Conservation (phyloP, 2,113 vertebrate species). For the Lota lota region DNA sequence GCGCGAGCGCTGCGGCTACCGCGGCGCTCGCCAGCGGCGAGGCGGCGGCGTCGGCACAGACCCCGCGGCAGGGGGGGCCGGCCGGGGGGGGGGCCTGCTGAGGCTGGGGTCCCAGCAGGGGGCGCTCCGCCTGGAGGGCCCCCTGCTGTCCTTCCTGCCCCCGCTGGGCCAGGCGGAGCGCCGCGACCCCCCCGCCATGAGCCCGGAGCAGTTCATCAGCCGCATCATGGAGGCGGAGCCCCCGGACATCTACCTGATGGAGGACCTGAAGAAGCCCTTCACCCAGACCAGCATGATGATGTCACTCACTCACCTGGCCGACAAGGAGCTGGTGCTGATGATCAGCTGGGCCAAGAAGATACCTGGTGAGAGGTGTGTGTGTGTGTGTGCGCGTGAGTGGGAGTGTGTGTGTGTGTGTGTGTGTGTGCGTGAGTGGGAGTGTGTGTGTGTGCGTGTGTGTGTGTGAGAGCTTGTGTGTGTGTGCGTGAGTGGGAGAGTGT, state of each 20-base stretch:
- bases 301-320: slow-evolving; percentile 93
- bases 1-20: slow-evolving; percentile 86
- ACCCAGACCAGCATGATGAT: slow-evolving; percentile 96
- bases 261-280: slow-evolving; percentile 86
- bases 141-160: slow-evolving; percentile 34
- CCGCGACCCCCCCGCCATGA: slow-evolving; percentile 62
- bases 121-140: slow-evolving; percentile 54
- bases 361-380: slow-evolving; percentile 73
- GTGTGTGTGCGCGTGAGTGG: not conserved
- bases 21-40: slow-evolving; percentile 78
- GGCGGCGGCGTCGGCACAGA: slow-evolving; percentile 6
- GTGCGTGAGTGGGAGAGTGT: too few relatives aligned
- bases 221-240: slow-evolving; percentile 91
- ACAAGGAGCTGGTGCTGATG: slow-evolving; percentile 96
- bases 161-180: slow-evolving; percentile 42
- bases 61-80: not conserved
- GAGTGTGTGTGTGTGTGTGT: too few relatives aligned
- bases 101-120: slow-evolving; percentile 54
- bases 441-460: too few relatives aligned
- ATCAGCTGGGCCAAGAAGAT: slow-evolving; percentile 98
- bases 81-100: slow-evolving; percentile 50
- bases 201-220: slow-evolving; percentile 86
- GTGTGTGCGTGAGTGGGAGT: not conserved
- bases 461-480: too few relatives aligned
- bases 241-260: slow-evolving; percentile 84